Evolutionary conservation across 2,113 vertebrate genomes (phyloP).

Genomic region (Epinephelus cyanopodus): DNA sequence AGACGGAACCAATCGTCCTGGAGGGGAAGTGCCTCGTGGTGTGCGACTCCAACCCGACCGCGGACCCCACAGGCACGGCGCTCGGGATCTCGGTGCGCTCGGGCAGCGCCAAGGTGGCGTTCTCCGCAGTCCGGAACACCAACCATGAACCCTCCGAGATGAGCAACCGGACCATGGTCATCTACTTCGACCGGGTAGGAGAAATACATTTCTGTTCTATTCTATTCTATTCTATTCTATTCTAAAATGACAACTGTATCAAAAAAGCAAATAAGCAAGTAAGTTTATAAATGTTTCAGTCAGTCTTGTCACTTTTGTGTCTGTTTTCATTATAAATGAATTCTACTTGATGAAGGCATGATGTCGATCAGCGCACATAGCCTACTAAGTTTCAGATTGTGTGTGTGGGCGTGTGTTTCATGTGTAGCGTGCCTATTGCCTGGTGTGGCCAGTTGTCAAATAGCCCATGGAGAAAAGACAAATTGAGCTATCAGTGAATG

Average conservation of each 20-base stretch:
- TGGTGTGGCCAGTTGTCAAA: background rate
- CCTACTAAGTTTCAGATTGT: background rate
- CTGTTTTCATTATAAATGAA: background rate
- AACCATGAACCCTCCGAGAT: conserved; percentile 99
- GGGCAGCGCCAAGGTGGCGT: conserved; percentile 95
- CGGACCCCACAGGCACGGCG: conserved; percentile 94
- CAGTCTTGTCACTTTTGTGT: background rate
- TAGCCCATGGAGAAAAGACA: background rate
- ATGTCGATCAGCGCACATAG: background rate
- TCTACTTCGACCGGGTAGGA: conserved; percentile 96
- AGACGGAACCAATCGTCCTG: conserved; percentile 95
- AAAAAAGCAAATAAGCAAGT: no score
- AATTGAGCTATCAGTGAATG: background rate
- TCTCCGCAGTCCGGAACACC: conserved; percentile 96
- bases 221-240: background rate
- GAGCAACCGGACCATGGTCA: conserved; percentile 98
- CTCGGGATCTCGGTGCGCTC: conserved; percentile 97
- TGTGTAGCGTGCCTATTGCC: background rate
- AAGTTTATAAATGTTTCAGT: background rate
- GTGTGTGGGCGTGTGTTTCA: background rate
- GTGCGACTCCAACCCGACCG: conserved; percentile 96
- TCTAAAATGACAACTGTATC: background rate
- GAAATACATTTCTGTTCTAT: background rate
- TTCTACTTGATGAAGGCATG: background rate
- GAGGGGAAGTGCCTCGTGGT: conserved; percentile 97